Percentiles rank a stretch among this genome's conserved stretches.
Evolutionary conservation across 2,797 vertebrate species (phyloP).

Genomic region (Sebastes vulpes): DNA sequence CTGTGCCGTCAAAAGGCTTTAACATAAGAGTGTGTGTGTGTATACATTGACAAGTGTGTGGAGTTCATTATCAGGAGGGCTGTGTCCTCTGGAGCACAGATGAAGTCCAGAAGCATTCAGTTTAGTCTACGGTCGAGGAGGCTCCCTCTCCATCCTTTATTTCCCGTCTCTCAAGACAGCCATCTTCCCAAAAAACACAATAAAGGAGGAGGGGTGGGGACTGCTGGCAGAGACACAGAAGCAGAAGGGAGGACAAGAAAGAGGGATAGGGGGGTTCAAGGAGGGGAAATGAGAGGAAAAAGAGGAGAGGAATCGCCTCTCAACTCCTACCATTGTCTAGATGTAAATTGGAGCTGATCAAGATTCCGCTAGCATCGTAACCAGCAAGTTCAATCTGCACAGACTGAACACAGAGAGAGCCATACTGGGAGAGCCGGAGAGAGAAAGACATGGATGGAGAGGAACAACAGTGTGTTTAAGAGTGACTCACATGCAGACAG

Average conservation of each 20-base stretch:
- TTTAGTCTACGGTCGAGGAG: slow-evolving; percentile 73
- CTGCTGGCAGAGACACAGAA: slow-evolving; percentile 60
- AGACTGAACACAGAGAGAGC: slow-evolving; percentile 50
- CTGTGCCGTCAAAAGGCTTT: slow-evolving; percentile 14
- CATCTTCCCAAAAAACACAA: slow-evolving; percentile 68
- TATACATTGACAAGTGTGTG: slow-evolving; percentile 19
- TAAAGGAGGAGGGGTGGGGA: slow-evolving; percentile 57
- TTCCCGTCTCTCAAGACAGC: slow-evolving; percentile 57
- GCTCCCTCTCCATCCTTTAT: slow-evolving; percentile 69
- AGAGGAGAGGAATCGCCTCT: slow-evolving; percentile 78
- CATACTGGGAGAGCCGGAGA: slow-evolving; percentile 22
- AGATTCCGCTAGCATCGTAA: slow-evolving; percentile 84
- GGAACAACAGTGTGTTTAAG: slow-evolving; percentile 36
- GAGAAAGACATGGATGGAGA: slow-evolving; percentile 21
- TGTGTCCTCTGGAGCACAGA: slow-evolving; percentile 65
- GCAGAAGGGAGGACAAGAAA: slow-evolving; percentile 65
- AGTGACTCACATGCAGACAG: slow-evolving; percentile 52
- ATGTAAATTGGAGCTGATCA: slow-evolving; percentile 89
- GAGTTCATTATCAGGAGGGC: slow-evolving; percentile 70
- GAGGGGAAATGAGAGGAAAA: slow-evolving; percentile 59
- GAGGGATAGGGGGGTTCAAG: slow-evolving; percentile 62
- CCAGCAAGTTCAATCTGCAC: slow-evolving; percentile 75
- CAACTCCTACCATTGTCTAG: slow-evolving; percentile 81
- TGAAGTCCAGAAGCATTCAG: slow-evolving; percentile 81
- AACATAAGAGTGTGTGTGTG: slow-evolving; percentile 23